Base-by-base conservation (phyloP, 1,140 invertebrate species). In the Lucilia sericata region DNA sequence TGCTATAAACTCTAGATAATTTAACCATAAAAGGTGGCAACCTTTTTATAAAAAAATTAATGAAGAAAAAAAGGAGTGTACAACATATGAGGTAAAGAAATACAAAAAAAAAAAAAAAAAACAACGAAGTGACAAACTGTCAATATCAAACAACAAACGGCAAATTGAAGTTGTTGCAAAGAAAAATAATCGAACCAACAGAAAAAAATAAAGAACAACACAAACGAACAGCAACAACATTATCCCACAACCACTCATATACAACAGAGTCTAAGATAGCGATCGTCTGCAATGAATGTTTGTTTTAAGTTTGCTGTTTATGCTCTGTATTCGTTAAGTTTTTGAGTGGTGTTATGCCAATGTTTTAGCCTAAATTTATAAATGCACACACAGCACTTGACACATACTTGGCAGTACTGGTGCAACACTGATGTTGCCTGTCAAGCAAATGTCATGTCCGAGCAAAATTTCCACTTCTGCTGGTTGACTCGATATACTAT, bases 41-140 rank as follows among this genome's bases (percentile, higher is more conserved):
- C 65, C 9, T 7, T 70, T 3, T 70, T 25, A 21, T 21, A 10
- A 65, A 70, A 21, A 70, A 70, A 70, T n/a, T 7, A 25, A 70
- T 21, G n/a, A 21, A 70, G 21, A 21, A 70, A 70, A 70, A 70
- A 70, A 70, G 65, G 65, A 25, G 65, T 70, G 65, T 70, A 78
- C 75, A 17, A 75, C 19, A 25, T 34, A 75, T 75, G 19, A 78
- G 65, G 65, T 70, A 70, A 82, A 80, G 34, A 13, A 47, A 80
- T 7, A 42, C 42, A 42, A 80, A 80, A 80, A 19, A 87, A 85
- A 88, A 87, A 87, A 89, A 89, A 19, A 87, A 85, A 88, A 87
- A 87, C 88, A 89, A 89, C 87, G 86, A 88, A 89, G 87, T 89
- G 88, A 89, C 88, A 88, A 89, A 89, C 88, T 89, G 87, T 89